These are phyloP conservation scores for Caradrina clavipalpis DNA, from an alignment of 2,888 invertebrate species.

Conservation along the genomic window DNA sequence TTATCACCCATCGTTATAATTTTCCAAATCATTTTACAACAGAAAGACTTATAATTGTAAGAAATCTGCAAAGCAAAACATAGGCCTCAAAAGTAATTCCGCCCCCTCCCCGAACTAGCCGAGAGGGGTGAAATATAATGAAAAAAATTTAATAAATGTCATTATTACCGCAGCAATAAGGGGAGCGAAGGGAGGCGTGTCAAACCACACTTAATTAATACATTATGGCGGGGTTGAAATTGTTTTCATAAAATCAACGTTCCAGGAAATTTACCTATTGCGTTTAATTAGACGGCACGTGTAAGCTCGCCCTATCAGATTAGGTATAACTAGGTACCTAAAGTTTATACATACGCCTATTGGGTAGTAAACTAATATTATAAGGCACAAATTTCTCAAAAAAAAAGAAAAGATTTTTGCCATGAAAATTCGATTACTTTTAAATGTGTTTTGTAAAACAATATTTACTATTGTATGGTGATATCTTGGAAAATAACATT, in stretches of 20 bases:
- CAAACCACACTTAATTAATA: conserved; percentile 66
- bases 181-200: neutral
- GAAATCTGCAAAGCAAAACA: conserved; percentile 13
- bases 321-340: too few species aligned
- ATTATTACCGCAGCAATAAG: conserved; percentile 48
- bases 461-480: too few species aligned
- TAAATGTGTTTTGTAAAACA: too few species aligned
- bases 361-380: too few species aligned
- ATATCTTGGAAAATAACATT: too few species aligned
- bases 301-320: neutral
- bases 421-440: too few species aligned
- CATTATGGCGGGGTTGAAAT: conserved; percentile 49
- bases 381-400: too few species aligned
- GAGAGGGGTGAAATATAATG: conserved; percentile 49
- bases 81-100: conserved; percentile 18
- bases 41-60: neutral
- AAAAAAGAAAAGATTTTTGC: too few species aligned
- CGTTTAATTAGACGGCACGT: neutral
- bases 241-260: conserved; percentile 24
- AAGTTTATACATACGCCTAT: too few species aligned
- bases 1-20: too few species aligned
- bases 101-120: conserved; percentile 19
- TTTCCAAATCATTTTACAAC: too few species aligned
- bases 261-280: neutral
- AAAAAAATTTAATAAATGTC: conserved; percentile 68